Base-by-base conservation (phyloP, 2,888 invertebrate genomes). In the Chouioia cunea region DNA sequence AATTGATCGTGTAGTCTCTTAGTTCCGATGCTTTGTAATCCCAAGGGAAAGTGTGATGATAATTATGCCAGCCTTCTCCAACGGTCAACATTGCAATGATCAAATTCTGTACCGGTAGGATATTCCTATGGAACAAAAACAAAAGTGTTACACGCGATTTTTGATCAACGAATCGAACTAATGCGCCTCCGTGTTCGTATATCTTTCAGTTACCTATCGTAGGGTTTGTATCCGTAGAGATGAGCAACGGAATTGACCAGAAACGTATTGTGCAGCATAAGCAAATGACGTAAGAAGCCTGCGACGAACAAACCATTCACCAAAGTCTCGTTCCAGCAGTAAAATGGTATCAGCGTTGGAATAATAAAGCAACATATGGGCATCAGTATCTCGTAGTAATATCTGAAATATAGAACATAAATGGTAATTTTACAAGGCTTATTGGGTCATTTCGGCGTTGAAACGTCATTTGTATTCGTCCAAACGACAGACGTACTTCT, bases 11-110 rank as follows among this genome's bases (percentile, higher is more conserved):
- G 78, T 79, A 85, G 46, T 84, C 79, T 15, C 94, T 94, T n/a
- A 94, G 87, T 84, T 97, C 97, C 4, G 95, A 92, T 27, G 96
- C 93, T 80, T 94, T 93, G 89, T 97, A 97, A 85, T 97, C 97
- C 92, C 94, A 95, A 0, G 96, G 96, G 86, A 97, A 97, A 0
- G 93, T 92, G 86, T 97, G 97, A 83, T 97, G 97, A 85, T 95
- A 97, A 79, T 89, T 89, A 80, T 89, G 89, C 84, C 87, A 89
- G 4, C 89, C 89, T 77, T 86, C 86, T 2, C 86, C 86, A 67
- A 79, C 58, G 2, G 83, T 74, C 0, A 78, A 2, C 1, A 88
- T 85, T 71, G 79, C 1, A 53, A 69, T 56, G 76, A 75, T 60
- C 2, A 27, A 27, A 27, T 2, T 27, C 6, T 27, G 27, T 6